A percentile compares a stretch with the other conserved stretches of the same genome.
Evolutionary conservation across 2,797 vertebrate species (phyloP).

Genomic region (Arctocebus calabarensis): DNA sequence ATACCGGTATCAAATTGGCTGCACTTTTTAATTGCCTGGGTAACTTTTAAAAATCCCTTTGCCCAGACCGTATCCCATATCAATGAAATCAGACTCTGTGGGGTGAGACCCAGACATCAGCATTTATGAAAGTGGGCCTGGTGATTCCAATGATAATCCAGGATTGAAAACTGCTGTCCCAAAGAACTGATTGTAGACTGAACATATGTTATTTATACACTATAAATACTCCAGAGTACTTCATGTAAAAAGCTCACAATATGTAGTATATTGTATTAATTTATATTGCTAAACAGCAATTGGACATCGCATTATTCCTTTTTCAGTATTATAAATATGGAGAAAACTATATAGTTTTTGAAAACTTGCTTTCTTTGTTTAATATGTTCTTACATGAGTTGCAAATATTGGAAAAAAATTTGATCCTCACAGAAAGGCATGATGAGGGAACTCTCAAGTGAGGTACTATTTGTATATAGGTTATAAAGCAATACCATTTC

Average conservation of each 20-base stretch:
- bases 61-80: neutral
- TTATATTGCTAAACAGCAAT: neutral
- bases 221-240: neutral
- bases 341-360: neutral
- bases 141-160: neutral
- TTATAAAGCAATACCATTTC: neutral
- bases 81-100: constrained; percentile 22
- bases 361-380: constrained; percentile 3
- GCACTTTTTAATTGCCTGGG: neutral
- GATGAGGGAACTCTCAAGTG: neutral
- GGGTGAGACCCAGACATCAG: neutral
- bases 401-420: neutral
- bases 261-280: neutral
- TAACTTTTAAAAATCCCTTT: neutral
- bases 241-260: neutral
- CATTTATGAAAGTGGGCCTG: neutral
- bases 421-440: neutral
- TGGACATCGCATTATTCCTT: neutral
- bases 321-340: neutral
- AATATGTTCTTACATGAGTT: neutral
- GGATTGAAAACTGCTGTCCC: neutral
- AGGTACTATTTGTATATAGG: neutral
- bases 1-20: neutral
- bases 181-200: neutral
- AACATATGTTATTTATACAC: neutral